Conservation (phyloP, 2,113 vertebrate species). For the Microtus pennsylvanicus region DNA sequence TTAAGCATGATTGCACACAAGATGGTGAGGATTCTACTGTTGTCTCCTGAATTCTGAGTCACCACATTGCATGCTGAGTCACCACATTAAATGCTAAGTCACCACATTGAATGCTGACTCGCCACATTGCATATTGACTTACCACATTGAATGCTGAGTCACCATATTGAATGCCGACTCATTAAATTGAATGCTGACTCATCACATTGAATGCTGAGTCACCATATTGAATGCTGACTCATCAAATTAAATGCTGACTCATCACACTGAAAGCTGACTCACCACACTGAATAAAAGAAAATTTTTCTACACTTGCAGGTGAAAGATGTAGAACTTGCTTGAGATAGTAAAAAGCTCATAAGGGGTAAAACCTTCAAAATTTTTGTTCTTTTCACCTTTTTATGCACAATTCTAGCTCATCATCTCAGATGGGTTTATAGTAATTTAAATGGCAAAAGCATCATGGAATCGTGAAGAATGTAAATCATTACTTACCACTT, state of each 20-base stretch:
- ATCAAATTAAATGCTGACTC: no score
- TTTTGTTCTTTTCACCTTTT: slow-evolving; percentile 17
- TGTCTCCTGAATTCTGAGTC: no score
- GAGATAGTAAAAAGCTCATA: neutral
- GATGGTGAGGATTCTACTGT: neutral
- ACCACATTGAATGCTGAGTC: no score
- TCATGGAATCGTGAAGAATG: slow-evolving; percentile 6
- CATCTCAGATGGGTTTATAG: neutral
- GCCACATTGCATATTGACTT: neutral
- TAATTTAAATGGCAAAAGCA: slow-evolving; percentile 10
- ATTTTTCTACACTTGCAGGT: neutral
- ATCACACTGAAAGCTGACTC: neutral
- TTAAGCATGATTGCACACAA: neutral
- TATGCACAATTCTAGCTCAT: neutral
- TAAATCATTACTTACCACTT: neutral
- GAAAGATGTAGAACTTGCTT: slow-evolving; percentile 7
- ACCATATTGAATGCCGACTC: neutral
- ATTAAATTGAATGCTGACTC: no score
- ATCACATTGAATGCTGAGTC: no score
- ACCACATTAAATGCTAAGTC: neutral
- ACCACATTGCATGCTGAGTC: neutral
- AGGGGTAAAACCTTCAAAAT: neutral
- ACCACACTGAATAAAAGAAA: neutral
- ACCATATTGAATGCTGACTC: no score
- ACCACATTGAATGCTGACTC: neutral